These are phyloP conservation scores for Pseudopleuronectes americanus DNA, from an alignment of 2,797 vertebrate species.

Conservation along the genomic window DNA sequence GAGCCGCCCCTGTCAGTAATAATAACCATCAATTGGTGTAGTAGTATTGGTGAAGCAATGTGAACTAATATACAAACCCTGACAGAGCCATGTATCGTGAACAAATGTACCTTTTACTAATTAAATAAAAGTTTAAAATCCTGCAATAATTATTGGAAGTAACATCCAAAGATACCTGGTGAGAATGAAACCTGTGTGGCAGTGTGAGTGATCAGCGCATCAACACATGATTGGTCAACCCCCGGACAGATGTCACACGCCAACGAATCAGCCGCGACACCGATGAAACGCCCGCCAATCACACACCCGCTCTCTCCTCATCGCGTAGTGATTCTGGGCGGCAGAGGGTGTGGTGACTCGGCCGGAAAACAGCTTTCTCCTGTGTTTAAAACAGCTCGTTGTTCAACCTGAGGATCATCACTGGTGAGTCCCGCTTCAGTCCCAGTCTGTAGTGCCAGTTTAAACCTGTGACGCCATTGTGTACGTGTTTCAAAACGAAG, in stretches of 20 bases:
- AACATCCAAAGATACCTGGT: constrained; percentile 32
- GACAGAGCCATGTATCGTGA: too few relatives aligned
- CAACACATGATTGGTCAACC: constrained; percentile 58
- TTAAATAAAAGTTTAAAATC: too few relatives aligned
- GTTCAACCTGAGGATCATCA: constrained; percentile 65
- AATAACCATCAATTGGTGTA: too few relatives aligned
- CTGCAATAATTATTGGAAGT: too few relatives aligned
- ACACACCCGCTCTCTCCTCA: constrained; percentile 8
- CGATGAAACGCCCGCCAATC: constrained; percentile 61
- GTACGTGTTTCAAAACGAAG: background rate
- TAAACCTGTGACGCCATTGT: background rate
- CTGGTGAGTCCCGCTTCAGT: constrained; percentile 74
- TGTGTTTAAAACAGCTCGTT: constrained; percentile 63
- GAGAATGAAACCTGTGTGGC: constrained; percentile 34
- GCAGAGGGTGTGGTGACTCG: constrained; percentile 81
- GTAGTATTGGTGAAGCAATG: too few relatives aligned
- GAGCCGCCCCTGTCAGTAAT: too few relatives aligned
- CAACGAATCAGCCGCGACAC: constrained; percentile 51
- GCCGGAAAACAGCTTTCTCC: constrained; percentile 73
- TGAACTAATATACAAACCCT: too few relatives aligned
- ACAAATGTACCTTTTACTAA: too few relatives aligned
- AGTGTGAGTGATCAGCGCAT: constrained; percentile 70
- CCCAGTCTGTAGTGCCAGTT: background rate
- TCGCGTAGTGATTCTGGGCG: constrained; percentile 44
- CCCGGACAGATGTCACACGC: constrained; percentile 29